Conservation (phyloP, 2,888 invertebrate species). For the Plagodis pulveraria region DNA sequence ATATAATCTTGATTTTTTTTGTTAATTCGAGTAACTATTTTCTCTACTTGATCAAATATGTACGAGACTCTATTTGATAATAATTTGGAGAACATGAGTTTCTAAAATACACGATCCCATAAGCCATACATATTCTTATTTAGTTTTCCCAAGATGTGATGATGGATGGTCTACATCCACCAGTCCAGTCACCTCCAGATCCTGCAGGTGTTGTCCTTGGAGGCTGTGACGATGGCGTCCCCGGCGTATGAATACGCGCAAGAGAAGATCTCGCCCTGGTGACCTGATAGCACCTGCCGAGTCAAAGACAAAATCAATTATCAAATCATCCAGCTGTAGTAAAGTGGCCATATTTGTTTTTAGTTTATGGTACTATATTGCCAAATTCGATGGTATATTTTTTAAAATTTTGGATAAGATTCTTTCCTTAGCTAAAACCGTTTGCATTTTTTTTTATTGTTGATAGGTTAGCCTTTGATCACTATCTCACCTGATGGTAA, state of each 20-base stretch:
- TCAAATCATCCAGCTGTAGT: not conserved
- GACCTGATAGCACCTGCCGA: conserved; percentile 88
- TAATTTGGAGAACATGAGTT: too few relatives aligned
- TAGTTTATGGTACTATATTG: not conserved
- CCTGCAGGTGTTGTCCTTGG: conserved; percentile 92
- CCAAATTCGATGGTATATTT: not conserved
- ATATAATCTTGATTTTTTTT: too few relatives aligned
- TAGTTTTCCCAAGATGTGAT: not conserved
- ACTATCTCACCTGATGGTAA: too few relatives aligned
- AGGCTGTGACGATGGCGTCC: conserved; percentile 91
- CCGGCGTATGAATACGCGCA: conserved; percentile 92
- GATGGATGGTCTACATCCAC: conserved; percentile 72
- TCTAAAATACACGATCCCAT: too few relatives aligned
- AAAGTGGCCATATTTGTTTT: too few relatives aligned
- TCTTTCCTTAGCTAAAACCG: too few relatives aligned
- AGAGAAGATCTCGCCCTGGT: conserved; percentile 92
- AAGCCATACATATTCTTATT: not conserved
- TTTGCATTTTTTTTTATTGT: too few relatives aligned
- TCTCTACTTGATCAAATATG: too few relatives aligned
- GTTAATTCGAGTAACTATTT: too few relatives aligned
- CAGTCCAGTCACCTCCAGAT: conserved; percentile 92
- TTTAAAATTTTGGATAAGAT: too few relatives aligned
- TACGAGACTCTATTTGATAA: too few relatives aligned
- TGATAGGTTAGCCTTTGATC: too few relatives aligned
- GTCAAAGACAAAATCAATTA: not conserved